Conservation (phyloP, 37 sponge, comb jelly and placozoan species). For the Cladorhizidae sp. region DNA sequence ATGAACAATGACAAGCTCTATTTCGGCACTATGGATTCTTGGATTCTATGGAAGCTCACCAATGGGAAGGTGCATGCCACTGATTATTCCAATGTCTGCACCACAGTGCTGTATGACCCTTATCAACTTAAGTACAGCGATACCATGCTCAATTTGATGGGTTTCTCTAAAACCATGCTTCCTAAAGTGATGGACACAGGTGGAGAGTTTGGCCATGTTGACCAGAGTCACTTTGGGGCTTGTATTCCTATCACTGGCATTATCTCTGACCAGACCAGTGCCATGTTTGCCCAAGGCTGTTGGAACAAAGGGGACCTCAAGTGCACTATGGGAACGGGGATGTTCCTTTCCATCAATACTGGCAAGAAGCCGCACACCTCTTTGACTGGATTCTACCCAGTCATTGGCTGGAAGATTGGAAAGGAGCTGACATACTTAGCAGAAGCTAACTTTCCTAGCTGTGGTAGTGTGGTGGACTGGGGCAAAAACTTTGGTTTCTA, state of each 20-base stretch:
- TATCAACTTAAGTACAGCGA: conserved; percentile 76
- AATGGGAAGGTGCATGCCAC: conserved; percentile 83
- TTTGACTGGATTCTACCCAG: conserved; percentile 79
- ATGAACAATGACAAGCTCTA: conserved; percentile 67
- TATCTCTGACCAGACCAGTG: conserved; percentile 93
- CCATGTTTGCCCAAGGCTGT: conserved; percentile 90
- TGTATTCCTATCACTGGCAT: conserved; percentile 71
- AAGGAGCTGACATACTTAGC: conserved; percentile 73
- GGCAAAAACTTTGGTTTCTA: conserved; percentile 73
- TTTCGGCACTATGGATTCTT: conserved; percentile 93
- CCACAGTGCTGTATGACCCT: conserved; percentile 85
- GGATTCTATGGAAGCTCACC: conserved; percentile 95
- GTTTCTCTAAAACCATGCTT: conserved; percentile 68
- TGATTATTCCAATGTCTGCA: conserved; percentile 87
- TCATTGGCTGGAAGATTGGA: conserved; percentile 93
- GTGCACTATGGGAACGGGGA: conserved; percentile 89
- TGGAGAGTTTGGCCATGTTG: conserved; percentile 65
- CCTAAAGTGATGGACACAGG: conserved; percentile 82
- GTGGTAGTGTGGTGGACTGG: conserved; percentile 95
- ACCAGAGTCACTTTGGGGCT: conserved; percentile 65
- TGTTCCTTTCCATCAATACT: conserved; percentile 80
- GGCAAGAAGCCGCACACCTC: conserved; percentile 85
- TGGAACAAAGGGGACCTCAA: conserved; percentile 89
- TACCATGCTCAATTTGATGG: conserved; percentile 60
- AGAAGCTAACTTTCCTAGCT: conserved; percentile 83